Conservation (phyloP, 1,140 invertebrate species). For the Drepana arcuata region DNA sequence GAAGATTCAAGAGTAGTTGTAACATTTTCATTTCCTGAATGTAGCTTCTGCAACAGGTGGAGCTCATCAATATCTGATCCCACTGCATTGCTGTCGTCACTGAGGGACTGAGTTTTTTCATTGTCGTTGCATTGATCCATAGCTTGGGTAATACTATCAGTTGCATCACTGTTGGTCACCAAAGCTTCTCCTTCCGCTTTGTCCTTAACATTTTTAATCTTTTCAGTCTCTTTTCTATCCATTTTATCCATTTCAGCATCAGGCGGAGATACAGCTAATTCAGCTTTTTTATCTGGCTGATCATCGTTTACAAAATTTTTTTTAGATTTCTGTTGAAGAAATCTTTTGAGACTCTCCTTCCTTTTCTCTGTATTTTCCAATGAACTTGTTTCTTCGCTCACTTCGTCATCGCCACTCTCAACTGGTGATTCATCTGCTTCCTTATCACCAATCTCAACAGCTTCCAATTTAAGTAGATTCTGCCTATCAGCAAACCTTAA, state of each 20-base stretch:
- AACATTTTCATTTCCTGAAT: slow-evolving; percentile 36
- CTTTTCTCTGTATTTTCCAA: slow-evolving; percentile 46
- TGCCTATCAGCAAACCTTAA: slow-evolving; percentile 54
- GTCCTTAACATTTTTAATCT: background rate
- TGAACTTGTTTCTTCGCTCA: slow-evolving; percentile 21
- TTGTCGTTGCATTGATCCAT: too few species aligned
- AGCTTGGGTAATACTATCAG: too few species aligned
- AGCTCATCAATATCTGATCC: slow-evolving; percentile 53
- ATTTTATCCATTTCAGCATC: slow-evolving; percentile 4
- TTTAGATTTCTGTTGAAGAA: slow-evolving; percentile 44
- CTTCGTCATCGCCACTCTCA: slow-evolving; percentile 52
- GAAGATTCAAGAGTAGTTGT: slow-evolving; percentile 30
- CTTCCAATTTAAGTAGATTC: slow-evolving; percentile 49
- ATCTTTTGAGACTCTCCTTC: slow-evolving; percentile 41
- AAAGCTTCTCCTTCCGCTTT: slow-evolving; percentile 8
- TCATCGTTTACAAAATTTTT: slow-evolving; percentile 26
- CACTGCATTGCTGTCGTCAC: slow-evolving; percentile 23
- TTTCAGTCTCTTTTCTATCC: slow-evolving; percentile 3
- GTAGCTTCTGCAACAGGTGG: slow-evolving; percentile 47
- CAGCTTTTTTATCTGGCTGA: slow-evolving; percentile 3
- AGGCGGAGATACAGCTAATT: background rate
- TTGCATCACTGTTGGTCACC: slow-evolving; percentile 6
- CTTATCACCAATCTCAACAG: slow-evolving; percentile 55
- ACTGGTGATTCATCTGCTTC: slow-evolving; percentile 57
- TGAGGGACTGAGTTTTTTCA: slow-evolving; percentile 5